Evolutionary conservation across 2,797 vertebrate genomes (phyloP).

Genomic region (Coregonus sp.): DNA sequence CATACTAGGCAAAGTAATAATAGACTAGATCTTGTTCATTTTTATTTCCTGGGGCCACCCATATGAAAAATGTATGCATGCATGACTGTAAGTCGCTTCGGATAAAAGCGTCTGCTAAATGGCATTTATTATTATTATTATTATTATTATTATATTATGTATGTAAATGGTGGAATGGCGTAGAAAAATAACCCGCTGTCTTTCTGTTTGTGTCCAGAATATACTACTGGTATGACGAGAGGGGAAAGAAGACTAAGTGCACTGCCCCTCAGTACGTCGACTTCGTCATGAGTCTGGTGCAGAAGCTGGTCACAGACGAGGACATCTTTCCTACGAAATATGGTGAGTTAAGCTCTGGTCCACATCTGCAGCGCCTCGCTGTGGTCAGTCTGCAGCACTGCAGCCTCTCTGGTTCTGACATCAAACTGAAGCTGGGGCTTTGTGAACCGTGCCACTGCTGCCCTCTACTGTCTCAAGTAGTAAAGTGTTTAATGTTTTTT

Average conservation of each 20-base stretch:
- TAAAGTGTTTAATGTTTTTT: not conserved
- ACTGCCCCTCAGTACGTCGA: conserved; percentile 98
- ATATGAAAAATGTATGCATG: no score
- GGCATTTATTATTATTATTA: no score
- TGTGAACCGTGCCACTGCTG: conserved; percentile 18
- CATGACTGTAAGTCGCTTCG: no score
- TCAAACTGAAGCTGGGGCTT: not conserved
- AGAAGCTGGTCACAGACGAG: conserved; percentile 98
- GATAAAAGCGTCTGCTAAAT: no score
- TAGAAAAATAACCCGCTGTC: not conserved
- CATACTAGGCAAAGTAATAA: not conserved
- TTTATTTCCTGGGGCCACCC: not conserved
- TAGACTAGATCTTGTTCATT: no score
- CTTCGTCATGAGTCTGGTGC: conserved; percentile 97
- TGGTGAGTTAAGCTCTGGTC: conserved; percentile 72
- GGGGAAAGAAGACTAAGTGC: conserved; percentile 98
- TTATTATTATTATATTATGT: no score
- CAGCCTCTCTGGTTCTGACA: not conserved
- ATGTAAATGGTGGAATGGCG: no score
- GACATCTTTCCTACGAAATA: conserved; percentile 99
- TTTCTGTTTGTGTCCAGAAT: conserved; percentile 75
- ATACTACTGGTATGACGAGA: conserved; percentile 99
- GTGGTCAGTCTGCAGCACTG: not conserved
- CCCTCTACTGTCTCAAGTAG: conserved; percentile 52
- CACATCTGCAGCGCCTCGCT: conserved; percentile 3